Evolutionary conservation across 53 echinoderm and acorn worm genomes (phyloP), one percentile per base, ranked within the genome.

Genomic region (Paelopatides confundens): DNA sequence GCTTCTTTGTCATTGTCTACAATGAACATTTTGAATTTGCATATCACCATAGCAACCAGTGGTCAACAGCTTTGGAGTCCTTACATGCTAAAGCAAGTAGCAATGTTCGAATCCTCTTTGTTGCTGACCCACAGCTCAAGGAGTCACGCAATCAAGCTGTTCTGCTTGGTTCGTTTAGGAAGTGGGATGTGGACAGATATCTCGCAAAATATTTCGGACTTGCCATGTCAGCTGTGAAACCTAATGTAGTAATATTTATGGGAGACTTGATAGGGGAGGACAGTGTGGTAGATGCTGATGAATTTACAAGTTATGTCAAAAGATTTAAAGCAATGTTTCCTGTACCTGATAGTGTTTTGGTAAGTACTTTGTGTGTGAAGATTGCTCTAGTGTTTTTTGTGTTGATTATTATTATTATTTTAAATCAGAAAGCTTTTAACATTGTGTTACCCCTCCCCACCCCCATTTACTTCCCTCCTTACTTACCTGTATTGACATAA

Each of bases 1-100:
- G 85, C 10, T 86, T 95, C 29, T 43, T 77, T 15, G 88, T 96
- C 21, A 52, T 94, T 43, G 49, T 90, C 83, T 96, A 96, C 89
- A 94, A 94, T 70, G 96, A 96, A 76, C 93, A 93, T 87, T 87
- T 92, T 65, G 96, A 96, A 79, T 96, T 94, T 86, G 39, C 79
- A 9, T 69, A 78, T 52, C 87, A 92, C 39, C 88, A 82, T 40
- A 85, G 86, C 54, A 93, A 35, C 40, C 96, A 96, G 82, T 96
- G 96, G 96, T 87, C 76, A 6, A 62, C 77, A 17, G 83, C 70
- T 4, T 49, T 91, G 43, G 69, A 81, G 15, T 46, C 62, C 13
- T 88, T 89, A 31, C 81, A 89, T 6, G 65, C 47, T 4, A 49
- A 66, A n/a, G 88, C 83, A n/a, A 85, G 74, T 1, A 85, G 86